Base-by-base conservation (phyloP, 64 coral and sea anemone species). In the Dendrophyllia cribrosa region DNA sequence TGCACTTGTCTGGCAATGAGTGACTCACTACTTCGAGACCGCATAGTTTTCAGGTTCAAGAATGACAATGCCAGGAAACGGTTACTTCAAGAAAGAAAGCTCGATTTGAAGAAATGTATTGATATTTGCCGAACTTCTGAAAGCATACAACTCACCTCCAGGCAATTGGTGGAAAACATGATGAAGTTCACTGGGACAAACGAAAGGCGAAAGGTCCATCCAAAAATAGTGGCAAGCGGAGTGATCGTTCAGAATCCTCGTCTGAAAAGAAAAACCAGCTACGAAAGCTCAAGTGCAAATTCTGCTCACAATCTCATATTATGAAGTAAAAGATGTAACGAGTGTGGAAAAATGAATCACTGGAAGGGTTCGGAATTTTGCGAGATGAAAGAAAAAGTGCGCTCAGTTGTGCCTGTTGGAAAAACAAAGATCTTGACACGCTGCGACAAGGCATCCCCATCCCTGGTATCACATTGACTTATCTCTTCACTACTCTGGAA, bases 311-410 rank as follows among this genome's bases (percentile, higher is more conserved):
- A 23, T 43, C 50, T 43, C 78, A 84, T n/a, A 11, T 15, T 6
- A 2, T 83, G 53, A 83, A 91, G 63, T 70, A 92, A 77, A 86
- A 34, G 53, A 26, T 92, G 81, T 59, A 73, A 64, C 86, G n/a
- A 43, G 26, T 86, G 90, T 46, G 24, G 82, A 6, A 19, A 15
- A 24, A 74, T 76, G 25, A 86, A 92, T 77, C 90, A 92, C 60
- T 86, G 79, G 72, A 85, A 74, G n/a, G 59, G 81, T 19, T 92
- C 72, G n/a, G 72, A 92, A 73, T 0, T 73, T 20, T 90, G 78
- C 23, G 58, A 45, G 22, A 64, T 24, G 24, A 76, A 55, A 59
- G 58, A 86, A 21, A 83, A 86, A 43, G 43, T 64, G 2, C 53
- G 53, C 55, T 59, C 55, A 9, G 83, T 66, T n/a, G n/a, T 34